These are phyloP conservation scores for Sthenelais limicola DNA, from an alignment of 2,888 invertebrate species.

Conservation along the genomic window DNA sequence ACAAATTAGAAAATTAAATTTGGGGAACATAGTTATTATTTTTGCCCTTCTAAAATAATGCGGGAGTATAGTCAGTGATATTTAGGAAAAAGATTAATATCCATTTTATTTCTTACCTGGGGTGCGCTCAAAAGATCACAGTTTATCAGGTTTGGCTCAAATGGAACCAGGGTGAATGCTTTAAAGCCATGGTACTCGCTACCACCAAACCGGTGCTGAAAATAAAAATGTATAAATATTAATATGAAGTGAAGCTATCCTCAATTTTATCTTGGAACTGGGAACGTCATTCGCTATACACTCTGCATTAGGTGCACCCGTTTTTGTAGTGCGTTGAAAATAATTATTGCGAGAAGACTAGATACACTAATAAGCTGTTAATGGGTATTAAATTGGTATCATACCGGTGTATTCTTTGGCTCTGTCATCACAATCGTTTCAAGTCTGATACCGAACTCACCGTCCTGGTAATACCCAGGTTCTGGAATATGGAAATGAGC, in stretches of 20 bases:
- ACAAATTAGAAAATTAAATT: not conserved
- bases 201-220: conserved; percentile 49
- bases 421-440: conserved; percentile 77
- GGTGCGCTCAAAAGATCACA: conserved; percentile 56
- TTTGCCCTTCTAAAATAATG: no score
- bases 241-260: not conserved
- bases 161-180: conserved; percentile 68
- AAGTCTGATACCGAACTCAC: conserved; percentile 88
- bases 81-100: not conserved
- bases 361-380: no score
- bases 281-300: no score
- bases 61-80: no score
- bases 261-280: no score
- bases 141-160: conserved; percentile 68
- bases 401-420: conserved; percentile 60
- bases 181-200: conserved; percentile 62
- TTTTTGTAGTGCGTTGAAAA: no score
- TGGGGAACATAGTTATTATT: no score
- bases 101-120: conserved; percentile 59
- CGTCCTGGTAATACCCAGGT: conserved; percentile 93
- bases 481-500: conserved; percentile 54
- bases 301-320: no score
- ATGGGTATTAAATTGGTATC: no score
- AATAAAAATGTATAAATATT: conserved; percentile 8
- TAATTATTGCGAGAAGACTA: no score